Evolutionary conservation across 2,113 vertebrate species (phyloP), one percentile per base, ranked within the genome.

Genomic region (Malurus cyaneus): DNA sequence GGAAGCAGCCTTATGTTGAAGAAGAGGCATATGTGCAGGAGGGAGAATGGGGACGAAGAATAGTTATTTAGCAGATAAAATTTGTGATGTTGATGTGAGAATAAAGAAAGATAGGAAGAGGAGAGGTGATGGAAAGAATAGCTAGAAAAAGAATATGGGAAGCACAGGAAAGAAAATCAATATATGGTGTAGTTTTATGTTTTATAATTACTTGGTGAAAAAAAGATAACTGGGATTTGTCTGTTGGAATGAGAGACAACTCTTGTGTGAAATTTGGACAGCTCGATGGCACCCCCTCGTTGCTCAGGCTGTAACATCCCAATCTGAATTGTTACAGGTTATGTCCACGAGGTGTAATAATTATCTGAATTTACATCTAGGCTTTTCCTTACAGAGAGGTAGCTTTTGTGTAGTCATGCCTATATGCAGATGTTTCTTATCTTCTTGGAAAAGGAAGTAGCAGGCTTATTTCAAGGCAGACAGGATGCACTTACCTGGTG

Each of bases 401-500:
- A 79, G n/a, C 14, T 39, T 80, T 76, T 6, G 4, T 86, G 64
- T 52, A 56, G 32, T 46, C 67, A 66, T 25, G 60, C 31, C 54
- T 8, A 1, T 53, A n/a, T 7, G 54, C 93, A 88, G 64, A 70
- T 84, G 80, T 90, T 93, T 81, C 73, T 96, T 96, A 92, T 90
- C 94, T 80, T 72, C 31, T 76, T 53, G 39, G 39, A 89, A 91
- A 94, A 87, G 83, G 94, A 96, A 94, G 60, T 50, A 82, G 39
- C 34, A 70, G 42, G 82, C 67, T 84, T 92, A 91, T 65, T 94
- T 93, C 31, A 87, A 62, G 76, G 36, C 74, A 94, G 80, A 78
- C 52, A 97, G 84, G 89, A 90, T 88, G n/a, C 54, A 57, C 80
- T 91, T 94, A 70, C 84, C 89, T 97, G 54, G 77, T 61, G 26